A percentile compares a stretch with the other conserved stretches of the same genome.
phyloP scores from a whole-genome alignment of 2,113 vertebrate species.

The Nothoprocta perdicaria region DNA sequence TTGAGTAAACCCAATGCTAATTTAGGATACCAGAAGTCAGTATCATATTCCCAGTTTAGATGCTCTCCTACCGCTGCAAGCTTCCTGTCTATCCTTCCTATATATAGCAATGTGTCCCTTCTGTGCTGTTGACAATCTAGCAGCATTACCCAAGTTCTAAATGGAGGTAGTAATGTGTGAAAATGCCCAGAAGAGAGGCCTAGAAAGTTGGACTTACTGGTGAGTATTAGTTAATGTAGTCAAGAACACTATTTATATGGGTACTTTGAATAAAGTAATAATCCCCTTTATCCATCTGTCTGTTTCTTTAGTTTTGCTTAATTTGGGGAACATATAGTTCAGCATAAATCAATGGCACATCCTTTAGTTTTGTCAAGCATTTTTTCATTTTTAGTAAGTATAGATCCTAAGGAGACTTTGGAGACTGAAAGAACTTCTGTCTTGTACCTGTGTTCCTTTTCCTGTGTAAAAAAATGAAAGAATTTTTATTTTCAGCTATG shows the following conservation, averaged over 20 bases:
- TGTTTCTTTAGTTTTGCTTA: not conserved
- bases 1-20: not conserved
- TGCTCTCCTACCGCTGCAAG: not conserved
- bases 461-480: not conserved
- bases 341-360: not conserved
- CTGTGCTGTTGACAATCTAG: slow-evolving; percentile 12
- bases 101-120: not conserved
- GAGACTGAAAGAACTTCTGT: not conserved
- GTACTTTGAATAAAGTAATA: not conserved
- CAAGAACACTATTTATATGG: not conserved
- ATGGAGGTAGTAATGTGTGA: not conserved
- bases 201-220: slow-evolving; percentile 2
- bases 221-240: not conserved
- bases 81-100: not conserved
- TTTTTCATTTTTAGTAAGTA: not conserved
- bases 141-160: not conserved
- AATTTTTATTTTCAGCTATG: not conserved
- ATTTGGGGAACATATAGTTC: not conserved
- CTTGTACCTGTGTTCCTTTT: not conserved
- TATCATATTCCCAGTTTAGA: not conserved
- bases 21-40: not conserved
- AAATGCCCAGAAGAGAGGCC: not conserved
- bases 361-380: not conserved
- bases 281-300: not conserved
- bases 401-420: not conserved